phyloP scores from a whole-genome alignment of 2,797 vertebrate species.

The Macropus fuliginosus region DNA sequence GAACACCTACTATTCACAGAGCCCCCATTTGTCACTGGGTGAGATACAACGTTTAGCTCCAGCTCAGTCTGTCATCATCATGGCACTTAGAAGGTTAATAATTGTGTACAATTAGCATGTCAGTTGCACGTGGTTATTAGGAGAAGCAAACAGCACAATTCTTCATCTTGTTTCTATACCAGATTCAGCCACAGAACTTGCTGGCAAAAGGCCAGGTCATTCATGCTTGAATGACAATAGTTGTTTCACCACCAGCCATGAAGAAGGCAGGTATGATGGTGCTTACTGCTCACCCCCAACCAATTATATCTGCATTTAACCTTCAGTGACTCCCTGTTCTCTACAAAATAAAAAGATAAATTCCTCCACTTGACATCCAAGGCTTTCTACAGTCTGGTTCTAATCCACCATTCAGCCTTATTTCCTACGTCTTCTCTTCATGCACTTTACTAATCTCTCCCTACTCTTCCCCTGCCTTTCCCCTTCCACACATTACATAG shows the following conservation, averaged over 20 bases:
- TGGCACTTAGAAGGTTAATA: background rate
- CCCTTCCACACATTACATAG: background rate
- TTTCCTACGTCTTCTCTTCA: background rate
- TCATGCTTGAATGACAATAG: constrained; percentile 54
- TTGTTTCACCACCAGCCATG: constrained; percentile 25
- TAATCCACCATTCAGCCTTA: background rate
- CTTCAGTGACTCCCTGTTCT: background rate
- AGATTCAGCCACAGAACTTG: background rate
- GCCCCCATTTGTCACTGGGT: background rate
- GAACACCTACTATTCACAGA: background rate
- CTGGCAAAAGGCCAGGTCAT: constrained; percentile 38
- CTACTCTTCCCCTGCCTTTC: background rate
- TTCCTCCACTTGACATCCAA: background rate
- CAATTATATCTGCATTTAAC: constrained; percentile 45
- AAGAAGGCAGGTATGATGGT: constrained; percentile 32
- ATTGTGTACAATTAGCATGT: constrained; percentile 61
- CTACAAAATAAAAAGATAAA: background rate
- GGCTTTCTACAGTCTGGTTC: background rate
- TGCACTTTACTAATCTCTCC: background rate
- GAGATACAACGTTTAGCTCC: background rate
- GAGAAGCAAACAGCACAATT: background rate
- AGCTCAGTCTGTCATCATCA: background rate
- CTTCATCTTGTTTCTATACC: constrained; percentile 54
- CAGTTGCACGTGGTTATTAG: constrained; percentile 38
- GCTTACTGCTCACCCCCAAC: constrained; percentile 55